Conservation (phyloP, 2,113 vertebrate genomes). For the Petrocephalus microphthalmus region DNA sequence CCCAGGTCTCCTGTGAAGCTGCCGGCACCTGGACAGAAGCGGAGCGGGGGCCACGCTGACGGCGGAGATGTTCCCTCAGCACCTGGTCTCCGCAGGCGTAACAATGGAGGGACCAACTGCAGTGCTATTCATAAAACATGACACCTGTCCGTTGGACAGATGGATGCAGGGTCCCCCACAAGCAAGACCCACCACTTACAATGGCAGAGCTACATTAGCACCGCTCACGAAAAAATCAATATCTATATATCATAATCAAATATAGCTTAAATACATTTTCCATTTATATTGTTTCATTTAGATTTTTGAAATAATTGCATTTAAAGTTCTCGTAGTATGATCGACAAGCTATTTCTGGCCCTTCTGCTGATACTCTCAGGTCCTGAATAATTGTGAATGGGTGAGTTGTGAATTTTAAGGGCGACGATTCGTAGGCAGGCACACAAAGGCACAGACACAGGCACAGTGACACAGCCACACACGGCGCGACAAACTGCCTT, state of each 20-base stretch:
- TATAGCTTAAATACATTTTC: background rate
- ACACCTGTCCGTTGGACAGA: background rate
- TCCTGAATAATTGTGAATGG: background rate
- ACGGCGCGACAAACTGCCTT: background rate
- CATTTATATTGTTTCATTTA: background rate
- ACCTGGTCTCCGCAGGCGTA: background rate
- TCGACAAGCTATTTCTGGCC: background rate
- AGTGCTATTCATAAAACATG: background rate
- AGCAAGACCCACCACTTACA: background rate
- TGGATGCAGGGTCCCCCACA: background rate
- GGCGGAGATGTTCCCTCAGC: background rate
- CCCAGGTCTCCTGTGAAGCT: background rate
- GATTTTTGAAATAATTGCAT: background rate
- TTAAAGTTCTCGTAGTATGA: background rate
- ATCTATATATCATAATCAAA: background rate
- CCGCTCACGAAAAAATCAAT: background rate
- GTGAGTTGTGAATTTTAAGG: background rate
- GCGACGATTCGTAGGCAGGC: background rate
- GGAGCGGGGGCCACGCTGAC: background rate
- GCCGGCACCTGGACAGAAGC: background rate
- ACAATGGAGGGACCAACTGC: background rate
- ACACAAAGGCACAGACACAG: background rate
- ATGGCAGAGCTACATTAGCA: background rate
- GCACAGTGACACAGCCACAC: background rate
- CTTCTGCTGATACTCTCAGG: background rate